Conservation (phyloP, 2,888 invertebrate genomes). For the Lagria hirta region DNA sequence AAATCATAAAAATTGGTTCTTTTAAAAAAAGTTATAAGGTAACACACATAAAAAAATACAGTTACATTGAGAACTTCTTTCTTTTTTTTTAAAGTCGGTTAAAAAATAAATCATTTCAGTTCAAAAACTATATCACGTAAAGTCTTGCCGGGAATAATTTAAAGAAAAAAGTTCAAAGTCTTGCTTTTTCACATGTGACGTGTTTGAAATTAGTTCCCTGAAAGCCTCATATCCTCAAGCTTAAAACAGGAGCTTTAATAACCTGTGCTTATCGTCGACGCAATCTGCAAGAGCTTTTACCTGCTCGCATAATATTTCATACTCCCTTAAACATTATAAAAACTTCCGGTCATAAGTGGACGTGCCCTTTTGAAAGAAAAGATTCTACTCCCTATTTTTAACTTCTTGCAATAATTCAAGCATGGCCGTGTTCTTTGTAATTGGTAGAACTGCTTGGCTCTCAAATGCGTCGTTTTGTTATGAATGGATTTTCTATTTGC, state of each 20-base stretch:
- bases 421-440: slow-evolving; percentile 30
- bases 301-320: slow-evolving; percentile 29
- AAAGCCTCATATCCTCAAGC: slow-evolving; percentile 30
- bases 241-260: slow-evolving; percentile 32
- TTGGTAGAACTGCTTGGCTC: background rate
- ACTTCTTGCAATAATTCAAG: slow-evolving; percentile 41
- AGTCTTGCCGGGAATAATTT: too few species aligned
- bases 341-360: slow-evolving; percentile 40
- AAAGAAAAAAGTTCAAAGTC: too few species aligned
- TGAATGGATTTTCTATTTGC: too few species aligned
- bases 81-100: too few species aligned
- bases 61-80: too few species aligned
- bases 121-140: too few species aligned
- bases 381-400: slow-evolving; percentile 35
- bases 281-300: slow-evolving; percentile 30
- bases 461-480: background rate
- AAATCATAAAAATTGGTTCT: too few species aligned
- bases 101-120: too few species aligned
- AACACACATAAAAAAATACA: too few species aligned
- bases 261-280: slow-evolving; percentile 26
- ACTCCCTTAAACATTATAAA: slow-evolving; percentile 32
- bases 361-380: slow-evolving; percentile 39
- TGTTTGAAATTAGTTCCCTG: slow-evolving; percentile 26
- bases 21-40: too few species aligned
- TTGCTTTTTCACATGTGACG: slow-evolving; percentile 22